Base-by-base conservation (phyloP, 1,140 invertebrate genomes). In the Ganaspis sp. region DNA sequence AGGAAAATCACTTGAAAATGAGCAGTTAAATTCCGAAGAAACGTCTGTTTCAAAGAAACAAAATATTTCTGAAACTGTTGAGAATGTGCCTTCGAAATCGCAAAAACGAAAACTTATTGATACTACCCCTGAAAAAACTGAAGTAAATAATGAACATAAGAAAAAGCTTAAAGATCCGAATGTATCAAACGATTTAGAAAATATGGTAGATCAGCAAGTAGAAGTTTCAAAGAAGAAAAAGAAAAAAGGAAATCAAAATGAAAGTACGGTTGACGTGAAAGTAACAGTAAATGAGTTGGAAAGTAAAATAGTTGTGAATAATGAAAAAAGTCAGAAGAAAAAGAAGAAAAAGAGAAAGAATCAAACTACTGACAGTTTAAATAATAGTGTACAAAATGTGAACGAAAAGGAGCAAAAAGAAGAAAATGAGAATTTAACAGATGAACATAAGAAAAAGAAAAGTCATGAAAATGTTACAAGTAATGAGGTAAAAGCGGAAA, bases 131-230 rank as follows among this genome's bases (percentile, higher is more conserved):
- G 58, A 53, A n/a, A 70, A 76, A n/a, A 9, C 84, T 80, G 42
- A 86, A 75, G 69, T 87, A 85, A 53, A 75, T 69, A 6, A 84
- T 78, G 9, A 73, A 72, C 19, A 85, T 74, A 29, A 87, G 74
- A 49, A 85, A 84, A 76, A 78, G n/a, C 74, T 74, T 64, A 69
- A 70, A n/a, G 70, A 73, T 71, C 19, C 38, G 72, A 58, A 49
- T 54, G 73, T 42, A 37, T 12, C 23, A 23, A 64, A 72, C 49
- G 53, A 79, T 40, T 34, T n/a, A 15, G 74, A 75, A 70, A 38
- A 75, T 37, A 71, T 12, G 1, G 23, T 23, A 15, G 58, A 73
- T n/a, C 45, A 40, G 1, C 38, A 45, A 58, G 37, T 38, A 29
- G 58, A 73, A 70, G 49, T 42, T 19, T 1, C 34, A 21, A 70